Percentiles rank a stretch among this genome's conserved stretches.
Evolutionary conservation across 2,113 vertebrate genomes (phyloP).

Genomic region (Alligator sinensis): DNA sequence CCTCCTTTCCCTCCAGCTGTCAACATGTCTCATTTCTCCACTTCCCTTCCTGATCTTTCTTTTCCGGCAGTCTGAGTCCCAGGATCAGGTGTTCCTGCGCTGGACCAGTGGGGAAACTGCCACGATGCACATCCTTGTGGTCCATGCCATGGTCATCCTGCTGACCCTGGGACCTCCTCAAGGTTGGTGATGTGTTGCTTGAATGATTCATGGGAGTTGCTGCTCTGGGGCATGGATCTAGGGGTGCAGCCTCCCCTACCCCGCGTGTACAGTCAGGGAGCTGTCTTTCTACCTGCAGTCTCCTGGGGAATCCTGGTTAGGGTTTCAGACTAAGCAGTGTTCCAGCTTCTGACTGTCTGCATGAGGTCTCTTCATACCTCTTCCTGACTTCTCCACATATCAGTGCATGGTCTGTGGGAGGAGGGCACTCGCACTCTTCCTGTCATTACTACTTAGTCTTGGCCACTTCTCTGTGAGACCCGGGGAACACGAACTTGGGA

Average conservation of each 20-base stretch:
- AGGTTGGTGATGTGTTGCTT: slow-evolving; percentile 75
- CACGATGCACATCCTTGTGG: slow-evolving; percentile 98
- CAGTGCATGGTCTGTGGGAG: neutral
- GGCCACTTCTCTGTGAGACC: neutral
- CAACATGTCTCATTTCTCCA: neutral
- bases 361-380: neutral
- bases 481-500: neutral
- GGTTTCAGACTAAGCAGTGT: neutral
- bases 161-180: slow-evolving; percentile 93
- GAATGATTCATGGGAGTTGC: neutral
- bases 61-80: slow-evolving; percentile 90
- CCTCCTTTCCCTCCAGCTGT: neutral
- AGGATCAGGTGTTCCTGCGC: slow-evolving; percentile 97
- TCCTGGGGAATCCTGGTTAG: neutral
- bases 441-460: neutral
- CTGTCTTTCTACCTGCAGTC: neutral
- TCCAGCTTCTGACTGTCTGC: neutral
- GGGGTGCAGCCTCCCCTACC: no score
- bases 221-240: neutral
- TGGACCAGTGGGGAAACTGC: slow-evolving; percentile 96
- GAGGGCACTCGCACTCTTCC: neutral
- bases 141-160: slow-evolving; percentile 98
- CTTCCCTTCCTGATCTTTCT: neutral
- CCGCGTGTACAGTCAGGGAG: no score
- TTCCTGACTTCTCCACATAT: neutral